A percentile compares a stretch with the other conserved stretches of the same genome.
phyloP scores from a whole-genome alignment of 2,113 vertebrate genomes.

The Cygnus buccinator region DNA sequence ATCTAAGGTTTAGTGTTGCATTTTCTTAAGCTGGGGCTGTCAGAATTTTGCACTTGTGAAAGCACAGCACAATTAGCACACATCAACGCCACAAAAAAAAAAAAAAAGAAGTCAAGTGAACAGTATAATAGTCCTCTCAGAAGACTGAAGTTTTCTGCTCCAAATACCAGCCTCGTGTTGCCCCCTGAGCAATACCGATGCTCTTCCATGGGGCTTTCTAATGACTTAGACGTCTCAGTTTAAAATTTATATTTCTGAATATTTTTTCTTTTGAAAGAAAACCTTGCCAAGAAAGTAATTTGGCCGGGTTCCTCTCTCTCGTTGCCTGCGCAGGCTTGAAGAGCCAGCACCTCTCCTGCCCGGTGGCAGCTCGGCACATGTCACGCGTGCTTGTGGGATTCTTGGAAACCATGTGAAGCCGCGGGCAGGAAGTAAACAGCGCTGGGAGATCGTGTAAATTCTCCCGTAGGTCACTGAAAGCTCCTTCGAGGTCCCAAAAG shows the following conservation, averaged over 20 bases:
- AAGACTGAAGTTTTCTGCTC: neutral
- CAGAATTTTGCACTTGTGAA: neutral
- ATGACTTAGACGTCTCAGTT: neutral
- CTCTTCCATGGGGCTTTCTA: neutral
- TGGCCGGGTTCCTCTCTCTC: neutral
- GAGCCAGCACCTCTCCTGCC: conserved; percentile 9
- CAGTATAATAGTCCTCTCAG: neutral
- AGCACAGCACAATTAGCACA: accelerated
- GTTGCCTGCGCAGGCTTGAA: neutral
- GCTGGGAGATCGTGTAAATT: neutral
- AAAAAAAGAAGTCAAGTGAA: neutral
- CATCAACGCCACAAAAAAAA: neutral
- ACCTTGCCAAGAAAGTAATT: neutral
- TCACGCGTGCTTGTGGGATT: neutral
- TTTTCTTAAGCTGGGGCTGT: neutral
- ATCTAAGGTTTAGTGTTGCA: neutral
- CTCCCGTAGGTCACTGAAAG: neutral
- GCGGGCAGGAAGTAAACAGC: neutral
- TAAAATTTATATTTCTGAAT: neutral
- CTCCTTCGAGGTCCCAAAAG: neutral
- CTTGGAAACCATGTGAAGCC: conserved; percentile 23
- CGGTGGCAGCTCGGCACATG: neutral
- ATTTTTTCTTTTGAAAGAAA: conserved; percentile 7
- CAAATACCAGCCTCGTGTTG: neutral
- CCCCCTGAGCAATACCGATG: neutral